These are phyloP conservation scores for Rhopalosiphum padi DNA, from an alignment of 1,140 invertebrate genomes.

Conservation along the genomic window DNA sequence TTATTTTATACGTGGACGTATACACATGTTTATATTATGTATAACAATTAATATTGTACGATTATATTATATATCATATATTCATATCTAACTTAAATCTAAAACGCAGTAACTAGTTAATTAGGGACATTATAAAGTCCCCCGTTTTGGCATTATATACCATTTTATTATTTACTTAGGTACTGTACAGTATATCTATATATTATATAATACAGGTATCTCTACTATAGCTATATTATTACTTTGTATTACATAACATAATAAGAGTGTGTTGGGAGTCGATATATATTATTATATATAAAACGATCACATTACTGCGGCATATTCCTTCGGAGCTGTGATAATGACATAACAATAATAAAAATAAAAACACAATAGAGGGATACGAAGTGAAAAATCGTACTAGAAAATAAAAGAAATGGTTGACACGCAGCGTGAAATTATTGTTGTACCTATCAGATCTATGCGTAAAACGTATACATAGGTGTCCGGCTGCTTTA, in stretches of 20 bases:
- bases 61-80: not conserved
- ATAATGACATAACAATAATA: not conserved
- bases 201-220: not conserved
- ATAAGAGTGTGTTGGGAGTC: not conserved
- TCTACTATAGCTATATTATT: not conserved
- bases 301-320: not conserved
- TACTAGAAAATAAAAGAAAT: not conserved
- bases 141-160: not conserved
- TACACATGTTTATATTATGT: not conserved
- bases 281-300: not conserved
- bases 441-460: not conserved
- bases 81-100: not conserved
- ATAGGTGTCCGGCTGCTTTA: not conserved
- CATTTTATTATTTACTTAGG: not conserved
- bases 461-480: not conserved
- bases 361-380: not conserved
- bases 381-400: not conserved
- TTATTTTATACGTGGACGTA: not conserved
- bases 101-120: not conserved
- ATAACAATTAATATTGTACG: not conserved
- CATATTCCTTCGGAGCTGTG: not conserved
- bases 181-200: not conserved
- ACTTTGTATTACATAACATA: not conserved
- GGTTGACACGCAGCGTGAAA: not conserved
- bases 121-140: not conserved